Conservation (phyloP, 2,888 invertebrate species). For the Cotesia congregata region DNA sequence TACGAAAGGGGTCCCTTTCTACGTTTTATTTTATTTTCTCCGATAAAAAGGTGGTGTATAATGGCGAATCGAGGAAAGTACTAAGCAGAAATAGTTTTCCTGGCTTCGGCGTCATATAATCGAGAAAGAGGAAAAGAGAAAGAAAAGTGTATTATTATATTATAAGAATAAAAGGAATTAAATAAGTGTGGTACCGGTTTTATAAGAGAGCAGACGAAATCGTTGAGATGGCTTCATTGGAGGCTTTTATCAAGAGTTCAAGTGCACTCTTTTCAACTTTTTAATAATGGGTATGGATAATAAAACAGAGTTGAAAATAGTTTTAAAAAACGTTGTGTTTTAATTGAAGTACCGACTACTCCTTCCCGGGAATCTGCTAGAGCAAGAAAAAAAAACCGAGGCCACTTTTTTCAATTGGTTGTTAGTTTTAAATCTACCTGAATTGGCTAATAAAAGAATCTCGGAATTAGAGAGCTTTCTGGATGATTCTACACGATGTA, state of each 20-base stretch:
- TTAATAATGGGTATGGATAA: slow-evolving; percentile 18
- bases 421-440: slow-evolving; percentile 1
- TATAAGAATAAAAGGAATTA: slow-evolving; percentile 2
- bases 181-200: slow-evolving; percentile 11
- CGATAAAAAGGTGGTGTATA: slow-evolving; percentile 53
- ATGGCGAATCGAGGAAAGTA: slow-evolving; percentile 43
- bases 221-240: slow-evolving; percentile 29
- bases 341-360: not conserved
- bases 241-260: slow-evolving; percentile 25
- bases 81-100: slow-evolving; percentile 13
- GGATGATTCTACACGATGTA: not conserved
- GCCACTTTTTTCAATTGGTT: slow-evolving; percentile 8
- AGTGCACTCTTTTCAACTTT: slow-evolving; percentile 12
- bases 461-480: not conserved
- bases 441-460: not conserved
- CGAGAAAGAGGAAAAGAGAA: slow-evolving; percentile 3
- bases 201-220: slow-evolving; percentile 23
- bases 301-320: slow-evolving; percentile 4
- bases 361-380: too few species aligned
- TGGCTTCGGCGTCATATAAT: too few species aligned
- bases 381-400: not conserved
- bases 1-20: slow-evolving; percentile 22
- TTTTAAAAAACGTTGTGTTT: slow-evolving; percentile 12
- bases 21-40: slow-evolving; percentile 8
- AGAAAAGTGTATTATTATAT: not conserved